phyloP scores from a whole-genome alignment of 53 echinoderm and acorn worm genomes.

The Actinopyga echinites region DNA sequence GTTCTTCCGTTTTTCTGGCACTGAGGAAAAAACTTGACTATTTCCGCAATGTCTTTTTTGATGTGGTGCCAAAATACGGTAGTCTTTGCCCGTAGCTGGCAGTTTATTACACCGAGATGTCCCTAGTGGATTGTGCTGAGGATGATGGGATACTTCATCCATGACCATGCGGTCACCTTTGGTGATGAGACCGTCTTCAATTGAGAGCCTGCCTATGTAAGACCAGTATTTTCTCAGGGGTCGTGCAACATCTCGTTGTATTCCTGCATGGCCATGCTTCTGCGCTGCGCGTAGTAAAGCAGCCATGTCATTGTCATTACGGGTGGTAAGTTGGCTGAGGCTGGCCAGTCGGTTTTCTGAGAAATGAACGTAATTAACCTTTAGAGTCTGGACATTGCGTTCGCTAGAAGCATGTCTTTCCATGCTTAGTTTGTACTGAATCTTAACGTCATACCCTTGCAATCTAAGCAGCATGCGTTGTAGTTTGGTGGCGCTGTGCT shows the following conservation, averaged over 20 bases:
- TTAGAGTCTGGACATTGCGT: conserved; percentile 24
- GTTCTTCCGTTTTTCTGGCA: conserved; percentile 43
- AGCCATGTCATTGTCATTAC: conserved; percentile 29
- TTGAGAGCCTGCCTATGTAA: conserved; percentile 53
- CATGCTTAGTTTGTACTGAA: conserved; percentile 35
- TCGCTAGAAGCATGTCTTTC: background rate
- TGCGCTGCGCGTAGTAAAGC: conserved; percentile 30
- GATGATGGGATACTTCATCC: background rate
- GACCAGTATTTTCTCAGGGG: conserved; percentile 53
- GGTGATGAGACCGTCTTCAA: conserved; percentile 48
- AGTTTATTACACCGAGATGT: background rate
- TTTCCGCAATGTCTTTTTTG: conserved; percentile 41
- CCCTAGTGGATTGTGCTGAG: background rate
- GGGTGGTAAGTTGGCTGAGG: conserved; percentile 38
- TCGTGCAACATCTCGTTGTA: conserved; percentile 30
- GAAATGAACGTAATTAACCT: conserved; percentile 59
- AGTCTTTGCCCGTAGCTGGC: background rate
- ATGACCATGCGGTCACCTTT: conserved; percentile 59
- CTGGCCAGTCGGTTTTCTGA: background rate
- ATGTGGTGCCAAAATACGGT: conserved; percentile 49
- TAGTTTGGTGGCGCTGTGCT: conserved; percentile 10
- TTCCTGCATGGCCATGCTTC: conserved; percentile 54
- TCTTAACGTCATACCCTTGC: no score
- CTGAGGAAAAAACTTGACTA: conserved; percentile 24
- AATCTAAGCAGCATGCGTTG: no score